Evolutionary conservation across 2,888 invertebrate species (phyloP), one percentile per base, ranked within the genome.

Genomic region (Exocentrus adspersus): DNA sequence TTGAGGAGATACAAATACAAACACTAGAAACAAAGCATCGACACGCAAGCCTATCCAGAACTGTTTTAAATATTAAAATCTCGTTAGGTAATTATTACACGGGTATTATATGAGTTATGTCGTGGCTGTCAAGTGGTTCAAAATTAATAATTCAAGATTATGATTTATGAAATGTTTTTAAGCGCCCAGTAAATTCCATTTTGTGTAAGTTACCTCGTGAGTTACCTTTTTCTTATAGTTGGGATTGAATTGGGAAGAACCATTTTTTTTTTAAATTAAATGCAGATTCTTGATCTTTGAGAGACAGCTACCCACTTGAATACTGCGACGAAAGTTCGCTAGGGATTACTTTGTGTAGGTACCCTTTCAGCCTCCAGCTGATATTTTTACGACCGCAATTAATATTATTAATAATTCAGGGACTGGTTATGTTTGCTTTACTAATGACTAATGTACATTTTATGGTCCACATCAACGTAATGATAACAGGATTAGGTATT

Each of bases 1-100:
- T 54, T 45, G 24, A 43, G 12, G 54, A 53, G 53, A 53, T 53
- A 53, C 42, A 53, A 42, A 54, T 54, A 54, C 54, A 54, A 54
- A 54, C 54, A 54, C 28, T 54, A 17, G 43, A 54, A 28, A 43
- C 17, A 14, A 43, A 43, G 21, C 28, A 54, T 12, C 12, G 14
- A 24, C 54, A 54, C 54, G 54, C 54, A 54, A 54, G 7, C n/a
- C 28, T 24, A 20, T 45, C 16, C 4, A 32, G 24, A 48, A 48
- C 24, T 48, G 17, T 48, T 24, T 30, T 24, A 28, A 28, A 4
- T n/a, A 45, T n/a, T 9, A 9, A 16, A 43, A 43, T 6, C 43
- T 42, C 10, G 14, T 14, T 41, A 12, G n/a, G n/a, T n/a, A n/a
- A n/a, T n/a, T n/a, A n/a, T n/a, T n/a, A n/a, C n/a, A n/a, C n/a